A percentile compares a stretch with the other conserved stretches of the same genome.
Evolutionary conservation across 2,113 vertebrate species (phyloP).

Genomic region (Dasyprocta punctata): DNA sequence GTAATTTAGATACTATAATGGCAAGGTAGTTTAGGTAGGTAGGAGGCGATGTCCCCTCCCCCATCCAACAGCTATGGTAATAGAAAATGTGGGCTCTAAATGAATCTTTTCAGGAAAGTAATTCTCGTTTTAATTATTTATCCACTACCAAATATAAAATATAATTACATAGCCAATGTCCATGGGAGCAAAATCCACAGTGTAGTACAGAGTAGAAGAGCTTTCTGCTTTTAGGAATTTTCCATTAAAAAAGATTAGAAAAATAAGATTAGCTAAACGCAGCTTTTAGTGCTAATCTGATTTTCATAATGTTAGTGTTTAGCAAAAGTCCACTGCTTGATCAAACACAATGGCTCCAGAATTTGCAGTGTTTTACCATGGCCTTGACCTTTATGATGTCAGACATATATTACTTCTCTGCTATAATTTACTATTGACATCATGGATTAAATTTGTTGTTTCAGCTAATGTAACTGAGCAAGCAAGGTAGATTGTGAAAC

Average conservation of each 20-base stretch:
- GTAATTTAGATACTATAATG: slow-evolving; percentile 92
- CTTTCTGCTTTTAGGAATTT: slow-evolving; percentile 81
- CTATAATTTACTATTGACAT: slow-evolving; percentile 91
- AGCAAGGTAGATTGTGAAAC: slow-evolving; percentile 89
- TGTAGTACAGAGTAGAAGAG: slow-evolving; percentile 71
- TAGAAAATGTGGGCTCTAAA: slow-evolving; percentile 85
- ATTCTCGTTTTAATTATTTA: slow-evolving; percentile 91
- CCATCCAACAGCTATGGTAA: slow-evolving; percentile 84
- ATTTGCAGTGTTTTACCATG: slow-evolving; percentile 82
- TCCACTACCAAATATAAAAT: slow-evolving; percentile 88
- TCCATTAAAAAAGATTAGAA: slow-evolving; percentile 74
- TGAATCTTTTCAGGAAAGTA: slow-evolving; percentile 89
- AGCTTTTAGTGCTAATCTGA: slow-evolving; percentile 79
- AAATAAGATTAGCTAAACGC: slow-evolving; percentile 79
- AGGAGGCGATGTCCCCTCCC: slow-evolving; percentile 85
- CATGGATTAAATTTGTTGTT: slow-evolving; percentile 91
- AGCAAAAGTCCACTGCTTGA: slow-evolving; percentile 71
- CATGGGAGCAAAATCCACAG: slow-evolving; percentile 79
- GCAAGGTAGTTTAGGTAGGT: slow-evolving; percentile 89
- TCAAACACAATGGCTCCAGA: slow-evolving; percentile 82
- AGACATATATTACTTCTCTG: slow-evolving; percentile 87
- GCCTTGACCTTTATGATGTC: slow-evolving; percentile 88
- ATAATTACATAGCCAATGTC: slow-evolving; percentile 87
- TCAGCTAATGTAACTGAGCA: slow-evolving; percentile 89
- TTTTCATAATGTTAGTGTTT: slow-evolving; percentile 82